Evolutionary conservation across 2,888 invertebrate species (phyloP).

Genomic region (Heterodera filipjevi): DNA sequence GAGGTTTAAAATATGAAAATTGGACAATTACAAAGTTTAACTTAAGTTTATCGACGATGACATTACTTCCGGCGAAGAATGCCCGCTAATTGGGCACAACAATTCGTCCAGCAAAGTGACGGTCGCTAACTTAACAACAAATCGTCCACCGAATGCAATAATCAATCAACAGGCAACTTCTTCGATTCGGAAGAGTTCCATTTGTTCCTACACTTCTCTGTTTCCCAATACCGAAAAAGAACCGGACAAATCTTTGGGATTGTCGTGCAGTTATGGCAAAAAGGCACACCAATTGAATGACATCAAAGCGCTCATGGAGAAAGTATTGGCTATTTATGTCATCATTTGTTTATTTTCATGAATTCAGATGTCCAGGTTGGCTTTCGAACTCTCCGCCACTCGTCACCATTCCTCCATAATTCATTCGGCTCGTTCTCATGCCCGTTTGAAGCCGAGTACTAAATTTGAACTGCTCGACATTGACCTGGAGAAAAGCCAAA

Average conservation of each 20-base stretch:
- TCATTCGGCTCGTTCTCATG: conserved; percentile 14
- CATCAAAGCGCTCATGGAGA: conserved; percentile 46
- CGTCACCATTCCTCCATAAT: conserved; percentile 27
- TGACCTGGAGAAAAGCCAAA: not conserved
- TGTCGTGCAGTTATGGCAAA: not conserved
- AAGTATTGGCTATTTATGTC: conserved; percentile 10
- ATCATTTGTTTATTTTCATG: not conserved
- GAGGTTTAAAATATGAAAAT: not conserved
- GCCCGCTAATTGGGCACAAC: not conserved
- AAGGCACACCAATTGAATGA: conserved; percentile 43
- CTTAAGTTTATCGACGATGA: not conserved
- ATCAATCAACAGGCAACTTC: not conserved
- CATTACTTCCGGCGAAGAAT: not conserved
- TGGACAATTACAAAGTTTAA: not conserved
- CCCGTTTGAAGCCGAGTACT: not conserved
- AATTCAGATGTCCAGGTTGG: conserved; percentile 40
- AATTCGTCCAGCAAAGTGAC: not conserved
- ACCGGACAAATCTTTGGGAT: not conserved
- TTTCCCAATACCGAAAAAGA: not conserved
- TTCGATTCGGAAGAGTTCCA: not conserved
- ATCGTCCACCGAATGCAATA: not conserved
- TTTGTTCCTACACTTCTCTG: not conserved
- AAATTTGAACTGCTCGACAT: conserved; percentile 22
- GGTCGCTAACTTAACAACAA: not conserved
- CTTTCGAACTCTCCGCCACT: conserved; percentile 43